Evolutionary conservation across 2,888 invertebrate genomes (phyloP).

Genomic region (Helicoverpa assulta): DNA sequence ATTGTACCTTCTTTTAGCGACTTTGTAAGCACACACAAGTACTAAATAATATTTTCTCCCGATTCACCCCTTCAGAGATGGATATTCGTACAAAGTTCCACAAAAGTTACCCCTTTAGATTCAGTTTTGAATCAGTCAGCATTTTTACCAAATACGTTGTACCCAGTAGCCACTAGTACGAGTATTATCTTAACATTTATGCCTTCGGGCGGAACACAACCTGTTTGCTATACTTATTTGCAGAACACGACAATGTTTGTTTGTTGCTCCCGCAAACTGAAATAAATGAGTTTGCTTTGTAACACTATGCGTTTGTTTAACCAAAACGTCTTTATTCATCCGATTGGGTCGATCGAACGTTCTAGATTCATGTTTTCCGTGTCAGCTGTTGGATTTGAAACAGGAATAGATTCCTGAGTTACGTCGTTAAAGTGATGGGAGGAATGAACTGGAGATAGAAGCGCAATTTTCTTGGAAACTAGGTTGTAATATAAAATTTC

Average conservation of each 20-base stretch:
- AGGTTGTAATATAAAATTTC: not conserved
- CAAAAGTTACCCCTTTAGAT: too few species aligned
- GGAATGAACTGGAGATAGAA: conserved; percentile 16
- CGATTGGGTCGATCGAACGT: conserved; percentile 45
- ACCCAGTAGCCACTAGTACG: not conserved
- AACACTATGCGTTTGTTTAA: conserved; percentile 47
- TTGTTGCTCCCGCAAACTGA: conserved; percentile 66
- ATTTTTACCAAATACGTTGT: not conserved
- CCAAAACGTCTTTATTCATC: conserved; percentile 29
- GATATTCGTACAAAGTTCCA: not conserved
- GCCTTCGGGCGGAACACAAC: conserved; percentile 45
- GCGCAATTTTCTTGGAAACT: conserved; percentile 11
- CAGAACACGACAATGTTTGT: conserved; percentile 66
- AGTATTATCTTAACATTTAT: conserved; percentile 25
- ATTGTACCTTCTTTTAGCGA: too few species aligned
- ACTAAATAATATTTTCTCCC: not conserved
- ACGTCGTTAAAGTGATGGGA: conserved; percentile 22
- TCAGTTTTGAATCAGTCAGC: too few species aligned
- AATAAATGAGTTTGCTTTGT: conserved; percentile 71
- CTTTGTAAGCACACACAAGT: not conserved
- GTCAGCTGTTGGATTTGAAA: conserved; percentile 33
- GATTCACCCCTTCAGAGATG: not conserved
- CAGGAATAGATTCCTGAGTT: conserved; percentile 34
- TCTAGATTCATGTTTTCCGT: conserved; percentile 24
- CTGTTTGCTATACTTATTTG: conserved; percentile 70